These are phyloP conservation scores for Eptesicus fuscus DNA, from an alignment of 2,113 vertebrate genomes.

Conservation along the genomic window DNA sequence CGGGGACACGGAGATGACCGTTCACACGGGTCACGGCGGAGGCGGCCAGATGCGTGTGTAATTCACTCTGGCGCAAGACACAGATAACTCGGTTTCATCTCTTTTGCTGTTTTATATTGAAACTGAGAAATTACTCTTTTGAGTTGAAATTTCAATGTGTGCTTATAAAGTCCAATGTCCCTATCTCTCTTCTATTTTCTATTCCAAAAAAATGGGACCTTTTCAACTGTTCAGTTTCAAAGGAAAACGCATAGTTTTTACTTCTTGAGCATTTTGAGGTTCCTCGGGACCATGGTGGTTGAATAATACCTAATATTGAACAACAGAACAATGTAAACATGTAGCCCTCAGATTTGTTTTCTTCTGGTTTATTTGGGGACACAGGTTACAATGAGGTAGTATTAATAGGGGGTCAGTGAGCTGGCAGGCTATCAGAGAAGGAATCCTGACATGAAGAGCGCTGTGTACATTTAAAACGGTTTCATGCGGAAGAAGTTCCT, in stretches of 20 bases:
- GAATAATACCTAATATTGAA: background rate
- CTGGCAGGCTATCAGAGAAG: background rate
- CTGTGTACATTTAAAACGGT: background rate
- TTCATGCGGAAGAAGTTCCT: background rate
- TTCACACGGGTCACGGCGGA: accelerated
- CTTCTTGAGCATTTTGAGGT: background rate
- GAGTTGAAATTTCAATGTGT: background rate
- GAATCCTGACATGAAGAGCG: background rate
- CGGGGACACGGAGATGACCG: accelerated
- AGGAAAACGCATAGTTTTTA: background rate
- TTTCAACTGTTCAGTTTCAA: constrained; percentile 6
- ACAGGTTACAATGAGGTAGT: background rate
- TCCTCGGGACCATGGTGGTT: background rate
- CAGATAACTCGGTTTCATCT: background rate
- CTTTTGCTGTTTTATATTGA: background rate
- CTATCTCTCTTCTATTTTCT: background rate
- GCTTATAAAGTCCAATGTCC: background rate
- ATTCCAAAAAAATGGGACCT: background rate
- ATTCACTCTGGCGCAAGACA: background rate
- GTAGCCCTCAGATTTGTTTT: background rate
- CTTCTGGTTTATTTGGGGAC: background rate
- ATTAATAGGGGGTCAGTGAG: background rate
- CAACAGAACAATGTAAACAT: background rate
- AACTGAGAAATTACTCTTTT: background rate
- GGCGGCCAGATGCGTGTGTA: accelerated